Conservation (phyloP, 2,113 vertebrate species). For the Monopterus albus region DNA sequence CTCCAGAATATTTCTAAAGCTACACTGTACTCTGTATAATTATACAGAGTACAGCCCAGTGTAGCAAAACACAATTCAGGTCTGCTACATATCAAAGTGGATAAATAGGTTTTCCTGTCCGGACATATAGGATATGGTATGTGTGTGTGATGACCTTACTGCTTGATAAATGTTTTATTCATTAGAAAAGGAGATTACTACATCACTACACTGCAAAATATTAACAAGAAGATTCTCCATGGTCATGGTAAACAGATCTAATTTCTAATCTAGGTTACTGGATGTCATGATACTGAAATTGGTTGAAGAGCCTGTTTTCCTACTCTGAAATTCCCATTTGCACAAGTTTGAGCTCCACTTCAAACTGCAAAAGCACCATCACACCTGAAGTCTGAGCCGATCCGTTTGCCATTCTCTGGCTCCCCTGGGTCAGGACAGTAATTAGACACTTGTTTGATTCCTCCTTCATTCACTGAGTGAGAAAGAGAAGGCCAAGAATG, state of each 20-base stretch:
- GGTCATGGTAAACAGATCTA: neutral
- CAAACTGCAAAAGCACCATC: conserved; percentile 14
- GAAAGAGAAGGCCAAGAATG: conserved; percentile 43
- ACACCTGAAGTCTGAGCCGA: conserved; percentile 97
- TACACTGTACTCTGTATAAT: too few species aligned
- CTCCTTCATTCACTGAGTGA: conserved; percentile 94
- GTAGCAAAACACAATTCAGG: neutral
- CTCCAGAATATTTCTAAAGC: too few species aligned
- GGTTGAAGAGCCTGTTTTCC: neutral
- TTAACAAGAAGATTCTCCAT: neutral
- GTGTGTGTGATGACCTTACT: neutral
- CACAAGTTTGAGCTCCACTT: neutral
- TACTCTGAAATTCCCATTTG: neutral
- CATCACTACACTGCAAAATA: neutral
- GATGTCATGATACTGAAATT: neutral
- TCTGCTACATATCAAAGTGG: neutral
- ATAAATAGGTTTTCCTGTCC: neutral
- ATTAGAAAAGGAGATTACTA: neutral
- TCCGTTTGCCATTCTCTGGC: conserved; percentile 95
- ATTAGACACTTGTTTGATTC: conserved; percentile 98
- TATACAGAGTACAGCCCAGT: too few species aligned
- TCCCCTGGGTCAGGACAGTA: conserved; percentile 98
- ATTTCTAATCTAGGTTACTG: neutral
- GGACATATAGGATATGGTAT: neutral
- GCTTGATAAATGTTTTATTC: too few species aligned